A percentile compares a stretch with the other conserved stretches of the same genome.
phyloP scores from a whole-genome alignment of 2,888 invertebrate genomes.

The Thera obeliscata region DNA sequence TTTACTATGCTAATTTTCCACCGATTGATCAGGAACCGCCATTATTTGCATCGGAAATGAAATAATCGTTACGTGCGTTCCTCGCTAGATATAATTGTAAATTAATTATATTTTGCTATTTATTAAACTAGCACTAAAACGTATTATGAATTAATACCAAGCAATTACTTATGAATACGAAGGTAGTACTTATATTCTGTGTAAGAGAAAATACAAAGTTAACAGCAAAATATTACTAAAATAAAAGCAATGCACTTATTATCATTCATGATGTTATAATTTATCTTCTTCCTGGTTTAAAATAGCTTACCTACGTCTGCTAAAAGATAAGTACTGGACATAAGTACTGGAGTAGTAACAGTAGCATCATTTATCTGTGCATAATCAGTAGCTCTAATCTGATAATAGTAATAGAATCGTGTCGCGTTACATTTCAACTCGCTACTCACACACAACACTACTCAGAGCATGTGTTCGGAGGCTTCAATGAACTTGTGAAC shows the following conservation, averaged over 20 bases:
- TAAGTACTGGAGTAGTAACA: neutral
- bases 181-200: no score
- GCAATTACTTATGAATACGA: no score
- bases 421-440: conserved; percentile 18
- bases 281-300: neutral
- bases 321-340: neutral
- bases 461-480: neutral
- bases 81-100: neutral
- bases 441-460: conserved; percentile 3
- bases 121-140: neutral
- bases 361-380: conserved; percentile 1
- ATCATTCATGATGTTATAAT: no score
- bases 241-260: no score
- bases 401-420: conserved; percentile 20
- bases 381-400: conserved; percentile 22
- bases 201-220: no score
- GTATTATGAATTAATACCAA: no score
- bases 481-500: neutral
- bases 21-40: conserved; percentile 18
- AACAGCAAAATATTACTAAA: no score
- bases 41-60: conserved; percentile 12
- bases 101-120: conserved; percentile 5
- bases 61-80: conserved; percentile 21
- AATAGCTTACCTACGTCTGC: neutral
- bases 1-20: conserved; percentile 11